Evolutionary conservation across 2,797 vertebrate genomes (phyloP), one percentile per base, ranked within the genome.

Genomic region (Nyctibius grandis): DNA sequence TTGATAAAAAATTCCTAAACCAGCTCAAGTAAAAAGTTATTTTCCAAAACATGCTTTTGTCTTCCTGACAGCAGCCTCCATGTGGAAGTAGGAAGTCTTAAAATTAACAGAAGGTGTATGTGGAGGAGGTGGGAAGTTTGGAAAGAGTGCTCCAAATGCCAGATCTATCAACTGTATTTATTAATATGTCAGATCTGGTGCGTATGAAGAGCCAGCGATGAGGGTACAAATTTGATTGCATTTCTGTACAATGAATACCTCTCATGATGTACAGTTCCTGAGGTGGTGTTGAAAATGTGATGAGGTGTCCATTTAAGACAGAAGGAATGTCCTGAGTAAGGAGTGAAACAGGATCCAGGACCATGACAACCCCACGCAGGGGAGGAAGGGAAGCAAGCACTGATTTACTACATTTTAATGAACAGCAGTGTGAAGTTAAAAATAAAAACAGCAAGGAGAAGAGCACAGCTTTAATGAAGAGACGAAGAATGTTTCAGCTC

Each of bases 21-120:
- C 21, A 48, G 21, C 15, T 72, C 17, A 92, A 88, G 48, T 36
- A 83, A 76, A 36, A 74, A 88, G 20, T 65, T 74, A 56, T 61
- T 96, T 88, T 88, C 89, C 45, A 92, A 92, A 91, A 78, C 25
- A 50, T 2, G 12, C 56, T 85, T 93, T 95, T 96, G 56, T 96
- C 75, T 87, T 93, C 68, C 78, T 83, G 78, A 91, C 85, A 89
- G 53, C 63, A 89, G 63, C 67, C 47, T 95, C 81, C 63, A 48
- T 59, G 85, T 28, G 44, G 74, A 70, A 89, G 40, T 29, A 93
- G 67, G 47, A 92, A 83, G 59, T 77, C 91, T 92, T 67, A 77
- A 80, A 95, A 72, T 77, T 89, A 93, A 89, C 68, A 94, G 82
- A 89, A 94, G 57, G 78, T 96, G 9, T 63, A 83, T 34, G 81